These are phyloP conservation scores for Leguminivora glycinivorella DNA, from an alignment of 1,140 invertebrate genomes.

Conservation along the genomic window DNA sequence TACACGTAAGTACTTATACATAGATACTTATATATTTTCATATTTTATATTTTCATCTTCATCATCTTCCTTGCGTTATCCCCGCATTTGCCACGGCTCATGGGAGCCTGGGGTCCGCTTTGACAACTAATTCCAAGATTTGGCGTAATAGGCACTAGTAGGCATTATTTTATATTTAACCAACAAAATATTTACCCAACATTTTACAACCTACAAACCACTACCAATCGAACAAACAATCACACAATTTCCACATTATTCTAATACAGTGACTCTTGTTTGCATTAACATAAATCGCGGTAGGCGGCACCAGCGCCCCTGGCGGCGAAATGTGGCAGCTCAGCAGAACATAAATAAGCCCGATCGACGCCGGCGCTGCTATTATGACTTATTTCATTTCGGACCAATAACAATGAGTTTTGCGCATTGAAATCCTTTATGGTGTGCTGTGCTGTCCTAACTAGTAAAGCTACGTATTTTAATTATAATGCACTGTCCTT, in stretches of 20 bases:
- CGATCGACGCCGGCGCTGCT: constrained; percentile 13
- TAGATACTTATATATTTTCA: too few relatives aligned
- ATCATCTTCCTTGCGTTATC: too few relatives aligned
- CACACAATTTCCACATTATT: constrained; percentile 1
- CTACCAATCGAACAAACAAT: constrained; percentile 10
- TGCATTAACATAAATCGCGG: constrained; percentile 9
- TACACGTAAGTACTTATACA: too few relatives aligned
- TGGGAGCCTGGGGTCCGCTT: too few relatives aligned
- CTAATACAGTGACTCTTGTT: constrained; percentile 19
- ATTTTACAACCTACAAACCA: too few relatives aligned
- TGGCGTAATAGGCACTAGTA: too few relatives aligned
- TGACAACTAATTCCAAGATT: too few relatives aligned
- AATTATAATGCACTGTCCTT: not conserved
- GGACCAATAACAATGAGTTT: constrained; percentile 11
- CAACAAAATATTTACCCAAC: too few relatives aligned
- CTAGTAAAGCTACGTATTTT: not conserved
- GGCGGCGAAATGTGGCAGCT: constrained; percentile 27
- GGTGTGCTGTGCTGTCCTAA: not conserved
- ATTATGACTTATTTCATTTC: constrained; percentile 25
- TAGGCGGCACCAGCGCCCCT: constrained; percentile 15
- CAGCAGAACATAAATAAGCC: constrained; percentile 13
- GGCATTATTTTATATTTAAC: too few relatives aligned
- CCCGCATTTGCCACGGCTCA: too few relatives aligned
- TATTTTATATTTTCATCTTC: too few relatives aligned
- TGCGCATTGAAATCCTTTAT: not conserved